Evolutionary conservation across 2,113 vertebrate species (phyloP).

Genomic region (Bufo gargarizans): DNA sequence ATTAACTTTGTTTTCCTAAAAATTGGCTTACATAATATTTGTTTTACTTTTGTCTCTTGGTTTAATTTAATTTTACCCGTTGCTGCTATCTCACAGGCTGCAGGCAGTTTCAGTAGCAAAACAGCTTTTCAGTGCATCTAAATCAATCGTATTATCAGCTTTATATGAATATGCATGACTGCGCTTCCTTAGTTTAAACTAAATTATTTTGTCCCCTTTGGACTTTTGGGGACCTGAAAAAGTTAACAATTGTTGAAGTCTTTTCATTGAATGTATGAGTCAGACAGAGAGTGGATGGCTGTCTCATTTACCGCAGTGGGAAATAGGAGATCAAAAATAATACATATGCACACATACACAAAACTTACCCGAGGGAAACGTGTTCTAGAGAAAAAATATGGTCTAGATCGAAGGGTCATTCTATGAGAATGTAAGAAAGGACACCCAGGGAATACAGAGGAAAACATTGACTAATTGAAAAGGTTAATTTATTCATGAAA

Average conservation of each 20-base stretch:
- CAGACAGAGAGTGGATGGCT: background rate
- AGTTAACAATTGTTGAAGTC: constrained; percentile 7
- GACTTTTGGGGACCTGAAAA: constrained; percentile 33
- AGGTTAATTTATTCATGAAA: constrained; percentile 58
- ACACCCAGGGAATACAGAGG: constrained; percentile 34
- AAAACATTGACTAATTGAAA: constrained; percentile 50
- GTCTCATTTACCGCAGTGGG: constrained; percentile 16
- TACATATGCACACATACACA: constrained; percentile 25
- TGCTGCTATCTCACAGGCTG: constrained; percentile 17
- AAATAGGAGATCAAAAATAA: constrained; percentile 27
- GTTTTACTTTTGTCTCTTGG: constrained; percentile 8
- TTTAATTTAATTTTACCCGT: constrained; percentile 5
- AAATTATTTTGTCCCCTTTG: constrained; percentile 39
- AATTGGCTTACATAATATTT: background rate
- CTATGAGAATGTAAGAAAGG: constrained; percentile 7
- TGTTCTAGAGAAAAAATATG: constrained; percentile 27
- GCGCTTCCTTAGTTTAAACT: background rate
- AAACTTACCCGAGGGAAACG: constrained; percentile 1
- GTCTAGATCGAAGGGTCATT: constrained; percentile 53
- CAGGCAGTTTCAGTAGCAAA: background rate
- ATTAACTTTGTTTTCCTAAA: constrained; percentile 1
- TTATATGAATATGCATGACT: constrained; percentile 29
- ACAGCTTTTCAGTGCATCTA: constrained; percentile 5
- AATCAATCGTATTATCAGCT: constrained; percentile 38
- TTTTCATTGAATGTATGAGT: constrained; percentile 2